A percentile compares a stretch with the other conserved stretches of the same genome.
phyloP scores from a whole-genome alignment of 2,113 vertebrate genomes.

The Paralichthys olivaceus region DNA sequence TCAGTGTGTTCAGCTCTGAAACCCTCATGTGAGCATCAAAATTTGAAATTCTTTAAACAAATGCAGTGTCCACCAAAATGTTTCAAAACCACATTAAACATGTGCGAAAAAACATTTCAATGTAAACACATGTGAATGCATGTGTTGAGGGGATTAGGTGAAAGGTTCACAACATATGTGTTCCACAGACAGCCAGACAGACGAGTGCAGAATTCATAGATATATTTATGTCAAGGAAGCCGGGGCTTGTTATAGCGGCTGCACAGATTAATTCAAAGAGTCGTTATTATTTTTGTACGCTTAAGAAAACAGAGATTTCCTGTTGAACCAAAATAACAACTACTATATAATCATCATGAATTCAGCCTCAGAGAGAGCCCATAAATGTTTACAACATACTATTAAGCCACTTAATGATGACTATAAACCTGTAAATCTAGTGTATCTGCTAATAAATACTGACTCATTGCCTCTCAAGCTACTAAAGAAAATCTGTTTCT shows the following conservation, averaged over 20 bases:
- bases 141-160: too few species aligned
- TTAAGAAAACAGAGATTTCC: not conserved
- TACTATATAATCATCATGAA: not conserved
- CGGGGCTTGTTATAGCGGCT: too few species aligned
- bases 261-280: not conserved
- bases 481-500: slow-evolving; percentile 11
- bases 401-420: slow-evolving; percentile 45
- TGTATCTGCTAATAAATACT: slow-evolving; percentile 28
- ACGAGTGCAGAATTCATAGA: too few species aligned
- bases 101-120: too few species aligned
- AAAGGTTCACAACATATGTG: too few species aligned
- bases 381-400: slow-evolving; percentile 48
- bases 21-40: slow-evolving; percentile 1
- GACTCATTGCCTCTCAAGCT: slow-evolving; percentile 5
- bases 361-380: slow-evolving; percentile 10
- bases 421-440: slow-evolving; percentile 50
- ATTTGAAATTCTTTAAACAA: too few species aligned
- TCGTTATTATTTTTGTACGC: not conserved
- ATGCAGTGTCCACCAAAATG: too few species aligned
- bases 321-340: slow-evolving; percentile 16
- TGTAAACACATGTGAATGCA: too few species aligned
- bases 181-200: too few species aligned
- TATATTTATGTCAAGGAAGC: too few species aligned
- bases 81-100: too few species aligned
- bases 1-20: slow-evolving; percentile 6